phyloP scores from a whole-genome alignment of 35 echinoderm and acorn worm genomes.

The Apostichopus japonicus region DNA sequence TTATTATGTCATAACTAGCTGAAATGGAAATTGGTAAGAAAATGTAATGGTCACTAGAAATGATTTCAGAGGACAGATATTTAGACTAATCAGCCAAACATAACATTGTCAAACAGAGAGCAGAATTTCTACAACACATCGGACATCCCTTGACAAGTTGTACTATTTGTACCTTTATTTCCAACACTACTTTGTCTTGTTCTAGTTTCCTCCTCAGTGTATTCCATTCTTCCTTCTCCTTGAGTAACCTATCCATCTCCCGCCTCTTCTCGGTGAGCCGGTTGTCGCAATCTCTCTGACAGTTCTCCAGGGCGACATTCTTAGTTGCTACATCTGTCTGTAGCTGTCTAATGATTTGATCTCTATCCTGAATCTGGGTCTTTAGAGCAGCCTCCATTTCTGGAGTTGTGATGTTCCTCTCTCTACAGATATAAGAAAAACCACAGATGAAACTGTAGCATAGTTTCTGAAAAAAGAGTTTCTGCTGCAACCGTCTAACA shows the following conservation, averaged over 20 bases:
- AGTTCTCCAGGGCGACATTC: slow-evolving; percentile 81
- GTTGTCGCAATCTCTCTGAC: slow-evolving; percentile 51
- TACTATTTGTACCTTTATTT: slow-evolving; percentile 64
- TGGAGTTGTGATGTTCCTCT: slow-evolving; percentile 58
- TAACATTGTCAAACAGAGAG: too few relatives aligned
- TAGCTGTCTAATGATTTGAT: slow-evolving; percentile 77
- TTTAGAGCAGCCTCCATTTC: slow-evolving; percentile 68
- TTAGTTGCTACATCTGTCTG: slow-evolving; percentile 85
- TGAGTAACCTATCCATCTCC: slow-evolving; percentile 65
- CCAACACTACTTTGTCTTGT: slow-evolving; percentile 77
- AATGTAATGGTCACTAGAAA: too few relatives aligned
- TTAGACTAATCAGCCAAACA: too few relatives aligned
- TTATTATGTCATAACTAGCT: too few relatives aligned
- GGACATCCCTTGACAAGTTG: not conserved
- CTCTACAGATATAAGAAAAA: slow-evolving; percentile 32
- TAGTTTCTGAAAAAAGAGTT: not conserved
- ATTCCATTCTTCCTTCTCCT: slow-evolving; percentile 73
- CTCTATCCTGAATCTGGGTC: slow-evolving; percentile 69
- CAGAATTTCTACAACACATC: too few relatives aligned
- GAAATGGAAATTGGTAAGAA: too few relatives aligned
- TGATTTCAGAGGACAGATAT: too few relatives aligned
- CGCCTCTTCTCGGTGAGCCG: slow-evolving; percentile 67
- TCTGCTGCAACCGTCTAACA: too few relatives aligned
- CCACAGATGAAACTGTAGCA: not conserved
- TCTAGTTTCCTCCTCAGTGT: slow-evolving; percentile 66